Percentiles rank a stretch among this genome's conserved stretches.
Evolutionary conservation across 2,888 invertebrate genomes (phyloP).

Genomic region (Pocota personata): DNA sequence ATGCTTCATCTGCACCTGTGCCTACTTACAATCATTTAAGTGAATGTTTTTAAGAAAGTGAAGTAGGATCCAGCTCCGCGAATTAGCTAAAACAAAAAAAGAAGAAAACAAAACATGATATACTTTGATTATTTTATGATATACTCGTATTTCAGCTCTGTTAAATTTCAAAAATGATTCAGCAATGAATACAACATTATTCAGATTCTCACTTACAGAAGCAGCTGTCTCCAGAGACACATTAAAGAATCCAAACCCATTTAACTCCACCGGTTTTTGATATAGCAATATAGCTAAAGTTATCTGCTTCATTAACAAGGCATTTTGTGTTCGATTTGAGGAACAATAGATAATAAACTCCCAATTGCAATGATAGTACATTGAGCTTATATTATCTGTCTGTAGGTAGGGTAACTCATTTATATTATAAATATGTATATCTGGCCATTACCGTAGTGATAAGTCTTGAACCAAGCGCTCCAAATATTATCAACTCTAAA

Average conservation of each 20-base stretch:
- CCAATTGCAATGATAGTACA: slow-evolving; percentile 75
- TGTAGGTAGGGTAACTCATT: not conserved
- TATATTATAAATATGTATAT: not conserved
- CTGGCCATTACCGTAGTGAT: slow-evolving; percentile 58
- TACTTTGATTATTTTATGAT: too few species aligned
- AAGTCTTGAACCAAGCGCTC: slow-evolving; percentile 74
- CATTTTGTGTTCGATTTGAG: slow-evolving; percentile 54
- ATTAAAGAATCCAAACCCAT: slow-evolving; percentile 73
- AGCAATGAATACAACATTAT: too few species aligned
- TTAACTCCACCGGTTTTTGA: slow-evolving; percentile 68
- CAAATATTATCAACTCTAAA: slow-evolving; percentile 74
- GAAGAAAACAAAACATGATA: not conserved
- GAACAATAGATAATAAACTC: slow-evolving; percentile 69
- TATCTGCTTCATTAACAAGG: slow-evolving; percentile 74
- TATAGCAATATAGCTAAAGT: slow-evolving; percentile 70
- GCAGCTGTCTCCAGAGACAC: slow-evolving; percentile 72
- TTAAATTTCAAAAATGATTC: too few species aligned
- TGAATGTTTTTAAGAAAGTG: slow-evolving; percentile 74
- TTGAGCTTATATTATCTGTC: slow-evolving; percentile 74
- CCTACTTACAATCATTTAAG: slow-evolving; percentile 28
- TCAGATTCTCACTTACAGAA: slow-evolving; percentile 58
- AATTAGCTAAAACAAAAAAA: slow-evolving; percentile 65
- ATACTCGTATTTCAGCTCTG: too few species aligned
- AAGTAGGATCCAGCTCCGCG: slow-evolving; percentile 75
- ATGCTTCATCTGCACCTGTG: too few species aligned